Base-by-base conservation (phyloP, 2,113 vertebrate genomes). In the Oryzias javanicus region DNA sequence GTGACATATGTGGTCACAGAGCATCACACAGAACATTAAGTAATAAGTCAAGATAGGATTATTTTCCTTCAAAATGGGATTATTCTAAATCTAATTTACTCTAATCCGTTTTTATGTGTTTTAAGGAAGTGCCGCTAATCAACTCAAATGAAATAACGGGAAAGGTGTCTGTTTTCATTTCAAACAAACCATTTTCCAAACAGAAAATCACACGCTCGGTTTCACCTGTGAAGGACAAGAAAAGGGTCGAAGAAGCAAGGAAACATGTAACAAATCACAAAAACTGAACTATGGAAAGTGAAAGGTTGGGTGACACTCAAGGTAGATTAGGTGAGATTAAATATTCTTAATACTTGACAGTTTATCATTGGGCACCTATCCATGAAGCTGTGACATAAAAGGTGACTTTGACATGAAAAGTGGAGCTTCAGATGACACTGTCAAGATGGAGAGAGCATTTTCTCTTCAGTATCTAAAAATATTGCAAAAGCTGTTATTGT, bases 281-380 rank as follows among this genome's bases (percentile, higher is more conserved):
- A 85, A 88, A 86, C 67, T 79, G 67, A 83, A 77, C 83, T 88
- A 63, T 77, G 82, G 82, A 72, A 87, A 83, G 74, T 75, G 78
- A 71, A 82, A 76, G 84, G 80, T 75, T 86, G 89, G 82, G 74
- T 67, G 75, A 81, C 88, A 86, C 83, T 74, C 82, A 3, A 55
- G 80, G 86, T 84, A 89, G 88, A 90, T 91, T 89, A 89, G 85
- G 82, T 86, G 67, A 89, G 90, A 90, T 91, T 91, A 89, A 88
- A 90, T 81, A 86, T 86, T 63, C 74, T 81, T 90, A 88, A 89
- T 86, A 89, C 88, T 86, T 90, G 88, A 86, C 84, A 86, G 81
- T 79, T 67, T 82, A 70, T 84, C 78, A 72, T 78, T 78, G 74
- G 87, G 85, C 81, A 83, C 76, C 76, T 86, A 77, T 87, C 84